Percentiles rank a stretch among this genome's conserved stretches.
Conservation (phyloP, 1,140 invertebrate species). For the Steinernema feltiae region DNA sequence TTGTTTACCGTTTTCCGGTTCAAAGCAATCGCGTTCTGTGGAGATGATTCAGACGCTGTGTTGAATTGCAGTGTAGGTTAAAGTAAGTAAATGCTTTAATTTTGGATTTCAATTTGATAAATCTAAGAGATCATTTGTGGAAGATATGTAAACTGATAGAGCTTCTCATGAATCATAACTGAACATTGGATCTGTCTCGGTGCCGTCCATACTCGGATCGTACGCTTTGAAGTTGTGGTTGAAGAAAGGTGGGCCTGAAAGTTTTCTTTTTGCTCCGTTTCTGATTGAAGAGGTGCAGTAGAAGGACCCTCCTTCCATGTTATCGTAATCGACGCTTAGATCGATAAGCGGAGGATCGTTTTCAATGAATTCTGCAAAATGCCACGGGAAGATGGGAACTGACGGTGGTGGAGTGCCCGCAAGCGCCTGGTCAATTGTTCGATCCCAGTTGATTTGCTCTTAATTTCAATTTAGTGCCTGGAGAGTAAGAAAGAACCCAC, state of each 20-base stretch:
- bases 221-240: background rate
- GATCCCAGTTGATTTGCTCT: constrained; percentile 52
- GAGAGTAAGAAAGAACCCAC: constrained; percentile 28
- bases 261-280: background rate
- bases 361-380: constrained; percentile 52
- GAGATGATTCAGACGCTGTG: too few species aligned
- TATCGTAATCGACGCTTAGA: constrained; percentile 46
- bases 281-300: constrained; percentile 8
- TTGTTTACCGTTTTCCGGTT: background rate
- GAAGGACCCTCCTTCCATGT: constrained; percentile 32
- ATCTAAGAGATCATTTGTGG: too few species aligned
- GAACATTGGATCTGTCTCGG: background rate
- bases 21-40: too few species aligned
- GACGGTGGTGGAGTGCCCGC: constrained; percentile 38
- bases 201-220: background rate
- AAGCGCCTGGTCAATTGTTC: constrained; percentile 44
- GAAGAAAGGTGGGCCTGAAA: background rate
- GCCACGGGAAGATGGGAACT: constrained; percentile 53
- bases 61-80: too few species aligned
- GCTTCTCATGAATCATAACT: background rate
- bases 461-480: constrained; percentile 3
- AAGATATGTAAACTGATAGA: background rate
- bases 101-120: too few species aligned
- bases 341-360: constrained; percentile 53
- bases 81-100: too few species aligned